Base-by-base conservation (phyloP, 1,140 invertebrate species). In the Notospermus geniculatus region DNA sequence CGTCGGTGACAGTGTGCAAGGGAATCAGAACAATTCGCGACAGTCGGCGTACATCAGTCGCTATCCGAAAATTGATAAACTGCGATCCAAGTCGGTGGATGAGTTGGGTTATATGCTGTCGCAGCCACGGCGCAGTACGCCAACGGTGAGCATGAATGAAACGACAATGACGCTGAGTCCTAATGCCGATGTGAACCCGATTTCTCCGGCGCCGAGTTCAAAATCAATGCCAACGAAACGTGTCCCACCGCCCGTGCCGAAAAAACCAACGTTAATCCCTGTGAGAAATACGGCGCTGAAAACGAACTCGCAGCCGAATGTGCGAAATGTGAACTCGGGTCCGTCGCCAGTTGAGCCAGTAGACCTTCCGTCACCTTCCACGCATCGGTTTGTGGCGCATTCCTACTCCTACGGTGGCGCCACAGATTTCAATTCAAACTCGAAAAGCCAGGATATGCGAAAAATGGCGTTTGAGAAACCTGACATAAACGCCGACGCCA, bases 191-290 rank as follows among this genome's bases (percentile, higher is more conserved):
- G 4, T 27, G 46, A 50, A 23, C 46, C n/a, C 46, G 5, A 7
- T n/a, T 27, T 5, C n/a, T 4, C 46, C 25, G 4, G n/a, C n/a
- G 4, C 46, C 46, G 5, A 50, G n/a, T 23, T 19, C 46, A 50
- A 19, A 27, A 50, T n/a, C 4, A 27, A 50, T 23, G n/a, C n/a
- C 46, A 5, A 4, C 25, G 9, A 27, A 50, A n/a, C 25, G 46
- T 7, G n/a, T 50, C 9, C 46, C 46, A 7, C 46, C 46, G n/a
- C 46, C 46, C 46, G 46, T 50, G 4, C 46, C 46, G 46, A n/a
- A 50, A 50, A 50, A 50, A 50, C 46, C 46, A 27, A 27, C 5
- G 5, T 4, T 9, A 50, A n/a, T 9, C 4, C 9, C 46, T 50
- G 5, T 5, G 25, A 50, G 9, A 27, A 50, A 50, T 9, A 27